A percentile compares a stretch with the other conserved stretches of the same genome.
Conservation (phyloP, 35 echinoderm and acorn worm genomes). For the Ophiothrix spiculata region DNA sequence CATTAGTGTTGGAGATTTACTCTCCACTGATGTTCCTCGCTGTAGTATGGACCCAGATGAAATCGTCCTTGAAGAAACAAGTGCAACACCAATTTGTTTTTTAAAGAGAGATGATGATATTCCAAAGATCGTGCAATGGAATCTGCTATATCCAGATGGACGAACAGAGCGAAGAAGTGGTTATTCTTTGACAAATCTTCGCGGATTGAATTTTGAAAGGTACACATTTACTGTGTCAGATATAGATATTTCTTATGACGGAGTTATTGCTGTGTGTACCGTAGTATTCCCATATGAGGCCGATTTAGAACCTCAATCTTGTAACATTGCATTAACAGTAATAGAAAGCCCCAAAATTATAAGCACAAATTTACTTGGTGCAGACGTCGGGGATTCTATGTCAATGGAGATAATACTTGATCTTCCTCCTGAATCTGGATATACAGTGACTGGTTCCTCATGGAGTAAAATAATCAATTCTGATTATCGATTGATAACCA, state of each 20-base stretch:
- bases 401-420: neutral
- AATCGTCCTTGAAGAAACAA: neutral
- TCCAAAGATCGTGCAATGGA: neutral
- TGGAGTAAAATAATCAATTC: neutral
- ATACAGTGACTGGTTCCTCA: neutral
- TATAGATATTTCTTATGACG: neutral
- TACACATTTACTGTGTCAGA: neutral
- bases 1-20: neutral
- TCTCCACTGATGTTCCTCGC: neutral
- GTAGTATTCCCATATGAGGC: neutral
- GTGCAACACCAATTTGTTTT: neutral
- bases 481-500: neutral
- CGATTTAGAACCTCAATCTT: neutral
- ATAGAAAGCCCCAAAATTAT: neutral
- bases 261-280: neutral
- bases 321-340: neutral
- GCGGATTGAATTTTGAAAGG: neutral
- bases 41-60: neutral
- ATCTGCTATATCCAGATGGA: neutral
- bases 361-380: neutral
- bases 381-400: neutral
- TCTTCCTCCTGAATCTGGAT: neutral
- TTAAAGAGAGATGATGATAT: neutral
- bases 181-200: neutral
- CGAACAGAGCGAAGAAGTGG: neutral